Evolutionary conservation across 2,888 invertebrate genomes (phyloP).

Genomic region (Choreutis nemorana): DNA sequence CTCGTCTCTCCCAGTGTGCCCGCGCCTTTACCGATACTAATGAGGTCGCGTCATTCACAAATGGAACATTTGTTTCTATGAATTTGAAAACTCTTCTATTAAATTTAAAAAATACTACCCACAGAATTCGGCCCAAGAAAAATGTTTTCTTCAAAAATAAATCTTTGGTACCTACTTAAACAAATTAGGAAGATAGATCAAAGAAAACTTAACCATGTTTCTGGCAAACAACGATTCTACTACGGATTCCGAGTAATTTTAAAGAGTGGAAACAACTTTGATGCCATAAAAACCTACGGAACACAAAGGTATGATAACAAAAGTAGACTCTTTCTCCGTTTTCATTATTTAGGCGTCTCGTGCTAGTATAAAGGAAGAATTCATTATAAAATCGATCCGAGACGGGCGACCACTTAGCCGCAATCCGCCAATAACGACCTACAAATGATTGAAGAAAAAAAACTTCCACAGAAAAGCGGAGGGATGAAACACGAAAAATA

Average conservation of each 20-base stretch:
- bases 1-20: conserved; percentile 18
- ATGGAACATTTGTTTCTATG: conserved; percentile 15
- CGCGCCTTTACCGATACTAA: conserved; percentile 30
- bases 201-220: no score
- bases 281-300: no score
- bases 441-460: conserved; percentile 53
- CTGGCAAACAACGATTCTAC: conserved; percentile 4
- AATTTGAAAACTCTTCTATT: no score
- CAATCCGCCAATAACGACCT: conserved; percentile 55
- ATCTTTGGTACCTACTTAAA: no score
- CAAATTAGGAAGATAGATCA: no score
- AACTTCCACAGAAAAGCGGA: conserved; percentile 31
- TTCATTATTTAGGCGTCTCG: conserved; percentile 31
- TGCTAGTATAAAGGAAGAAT: conserved; percentile 42
- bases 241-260: no score
- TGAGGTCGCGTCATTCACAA: conserved; percentile 25
- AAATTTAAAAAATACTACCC: no score
- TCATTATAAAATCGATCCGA: conserved; percentile 52
- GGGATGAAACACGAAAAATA: conserved; percentile 59
- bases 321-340: conserved; percentile 12
- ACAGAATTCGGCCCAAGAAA: no score
- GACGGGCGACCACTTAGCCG: conserved; percentile 44
- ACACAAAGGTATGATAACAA: conserved; percentile 6
- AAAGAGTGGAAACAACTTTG: no score
- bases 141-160: no score